Evolutionary conservation across 2,888 invertebrate species (phyloP), one percentile per base, ranked within the genome.

Genomic region (Petrophora chlorosata): DNA sequence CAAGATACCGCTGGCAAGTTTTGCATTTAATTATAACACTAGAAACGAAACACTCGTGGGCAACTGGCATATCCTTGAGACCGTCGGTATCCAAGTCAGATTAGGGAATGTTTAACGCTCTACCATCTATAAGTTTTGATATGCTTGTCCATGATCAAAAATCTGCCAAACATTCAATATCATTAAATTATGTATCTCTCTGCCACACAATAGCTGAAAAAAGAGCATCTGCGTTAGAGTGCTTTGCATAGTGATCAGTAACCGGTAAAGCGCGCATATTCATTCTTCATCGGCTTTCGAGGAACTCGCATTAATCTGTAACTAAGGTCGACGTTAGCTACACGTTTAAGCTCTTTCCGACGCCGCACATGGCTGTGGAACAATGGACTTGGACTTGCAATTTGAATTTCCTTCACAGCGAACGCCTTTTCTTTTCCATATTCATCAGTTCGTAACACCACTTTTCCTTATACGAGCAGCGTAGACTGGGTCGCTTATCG

Each of bases 331-430:
- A 61, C 67, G 61, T 63, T 72, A 66, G 62, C 66, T 71, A 79
- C 82, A 79, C 70, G 78, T 62, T 77, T 70, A 75, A 75, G 81
- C 81, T 76, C 75, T 82, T 71, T 71, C 62, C 56, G 53, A 45
- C 61, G 61, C 67, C 70, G 67, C 70, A 65, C 69, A 68, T 60
- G 61, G 65, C 59, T 67, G 60, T 65, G 59, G 70, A 71, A 83
- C 84, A 84, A 83, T 83, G 75, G 67, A 62, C 69, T 70, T 83
- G 75, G 67, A 62, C 69, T 70, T 70, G 72, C 77, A 71, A 80
- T 82, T 83, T 76, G 73, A 77, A 82, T 80, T 78, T 75, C 71
- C 71, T 65, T 61, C 69, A 67, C 59, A 63, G 62, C 40, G 53
- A 53, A 61, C 59, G 69, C 62, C 67, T 72, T 76, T 76, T 76